Conservation (phyloP, 35 echinoderm and acorn worm genomes). For the Ptychodera flava region DNA sequence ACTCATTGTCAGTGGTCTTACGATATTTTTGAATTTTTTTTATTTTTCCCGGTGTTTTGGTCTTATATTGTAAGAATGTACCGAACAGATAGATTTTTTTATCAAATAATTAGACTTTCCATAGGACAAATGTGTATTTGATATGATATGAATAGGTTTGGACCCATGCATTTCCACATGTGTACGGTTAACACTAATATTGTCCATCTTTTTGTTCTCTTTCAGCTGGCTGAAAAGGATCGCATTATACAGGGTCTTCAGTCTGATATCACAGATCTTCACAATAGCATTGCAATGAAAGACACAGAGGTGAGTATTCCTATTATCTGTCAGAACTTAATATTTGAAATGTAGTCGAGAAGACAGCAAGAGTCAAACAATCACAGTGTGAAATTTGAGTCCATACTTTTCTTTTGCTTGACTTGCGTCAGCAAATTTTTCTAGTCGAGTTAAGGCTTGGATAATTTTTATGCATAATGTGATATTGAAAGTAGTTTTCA, state of each 20-base stretch:
- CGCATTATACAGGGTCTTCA: conserved; percentile 40
- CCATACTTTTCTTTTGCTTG: conserved; percentile 5
- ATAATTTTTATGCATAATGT: background rate
- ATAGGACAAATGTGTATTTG: too few relatives aligned
- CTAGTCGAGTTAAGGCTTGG: background rate
- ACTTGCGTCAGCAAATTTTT: background rate
- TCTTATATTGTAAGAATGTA: too few relatives aligned
- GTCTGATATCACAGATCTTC: conserved; percentile 29
- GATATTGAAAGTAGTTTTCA: background rate
- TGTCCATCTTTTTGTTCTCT: too few relatives aligned
- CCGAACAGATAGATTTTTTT: too few relatives aligned
- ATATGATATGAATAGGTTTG: too few relatives aligned
- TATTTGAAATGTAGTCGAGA: too few relatives aligned
- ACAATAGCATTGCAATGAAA: conserved; percentile 39
- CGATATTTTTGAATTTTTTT: too few relatives aligned
- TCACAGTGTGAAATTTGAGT: background rate
- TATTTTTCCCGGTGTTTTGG: too few relatives aligned
- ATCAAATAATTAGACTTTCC: too few relatives aligned
- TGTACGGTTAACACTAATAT: too few relatives aligned
- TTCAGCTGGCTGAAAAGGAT: conserved; percentile 36
- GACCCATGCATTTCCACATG: too few relatives aligned
- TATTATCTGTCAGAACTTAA: background rate
- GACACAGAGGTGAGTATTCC: conserved; percentile 45
- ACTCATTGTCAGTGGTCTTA: too few relatives aligned
- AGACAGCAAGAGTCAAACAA: background rate